Evolutionary conservation across 2,113 vertebrate species (phyloP), one percentile per base, ranked within the genome.

Genomic region (Stigmatopora argus): DNA sequence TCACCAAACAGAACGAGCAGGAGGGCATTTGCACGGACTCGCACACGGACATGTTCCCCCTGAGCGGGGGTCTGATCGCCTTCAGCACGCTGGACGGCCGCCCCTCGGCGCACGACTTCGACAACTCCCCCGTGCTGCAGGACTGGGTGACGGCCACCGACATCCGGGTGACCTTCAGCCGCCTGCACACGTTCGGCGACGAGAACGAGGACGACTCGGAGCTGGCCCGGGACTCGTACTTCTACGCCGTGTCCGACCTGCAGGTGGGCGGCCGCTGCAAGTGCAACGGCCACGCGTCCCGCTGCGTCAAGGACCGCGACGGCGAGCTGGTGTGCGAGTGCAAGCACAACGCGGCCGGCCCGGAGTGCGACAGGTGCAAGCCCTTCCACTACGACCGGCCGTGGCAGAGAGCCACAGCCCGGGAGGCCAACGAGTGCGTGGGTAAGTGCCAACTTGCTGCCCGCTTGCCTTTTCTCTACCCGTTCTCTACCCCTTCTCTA

Each of bases 91-190:
- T 98, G 92, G 97, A 98, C 88, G 96, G 94, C 10, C 85, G 96
- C 66, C 97, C 96, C 71, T 96, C 96, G 9, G 97, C 96, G 48
- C 96, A 99, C 90, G 96, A 99, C 92, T 99, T 98, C 86, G 97
- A 98, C 91, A 98, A 94, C 90, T 98, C 95, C 19, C 97, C 97
- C 0, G 97, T 99, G 74, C 91, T 99, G 70, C 97, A 99, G 91
- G 97, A 99, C 92, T 99, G 97, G 97, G 96, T 99, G 59, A 99
- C 97, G 4, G 96, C 97, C 89, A 99, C 97, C 2, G 96, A 99
- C 83, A 94, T 99, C 82, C 91, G 92, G 49, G 95, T 98, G 78
- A 90, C 90, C 67, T 97, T 99, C 89, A 94, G 92, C 77, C 92
- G 96, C 70, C 78, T 99, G 80, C 94, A 96, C 87, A 95, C 95